Evolutionary conservation across 2,797 vertebrate species (phyloP).

Genomic region (Siniperca undulata): DNA sequence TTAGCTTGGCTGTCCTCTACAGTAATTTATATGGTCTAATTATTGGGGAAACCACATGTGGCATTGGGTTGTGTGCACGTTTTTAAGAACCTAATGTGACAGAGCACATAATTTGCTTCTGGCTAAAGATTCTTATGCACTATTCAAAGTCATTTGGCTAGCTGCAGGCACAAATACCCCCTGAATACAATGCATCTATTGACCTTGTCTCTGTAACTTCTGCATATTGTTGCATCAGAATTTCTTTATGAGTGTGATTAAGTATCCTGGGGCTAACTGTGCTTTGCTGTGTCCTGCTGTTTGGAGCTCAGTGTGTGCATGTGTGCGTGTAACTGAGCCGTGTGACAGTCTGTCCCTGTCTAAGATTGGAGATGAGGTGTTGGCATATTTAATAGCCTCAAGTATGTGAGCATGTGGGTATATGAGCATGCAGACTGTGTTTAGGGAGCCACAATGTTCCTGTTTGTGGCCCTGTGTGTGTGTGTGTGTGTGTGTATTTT

Average conservation of each 20-base stretch:
- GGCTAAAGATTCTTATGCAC: conserved; percentile 48
- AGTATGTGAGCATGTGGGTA: conserved; percentile 47
- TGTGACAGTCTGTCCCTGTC: conserved; percentile 61
- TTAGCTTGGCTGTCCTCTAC: conserved; percentile 38
- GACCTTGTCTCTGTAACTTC: conserved; percentile 70
- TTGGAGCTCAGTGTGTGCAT: conserved; percentile 49
- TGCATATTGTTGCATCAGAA: conserved; percentile 68
- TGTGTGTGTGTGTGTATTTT: conserved; percentile 1
- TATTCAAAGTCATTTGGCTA: conserved; percentile 54
- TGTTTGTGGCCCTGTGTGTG: conserved; percentile 7
- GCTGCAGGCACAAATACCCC: conserved; percentile 47
- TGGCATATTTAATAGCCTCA: conserved; percentile 64
- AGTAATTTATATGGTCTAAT: conserved; percentile 63
- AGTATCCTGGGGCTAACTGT: conserved; percentile 55
- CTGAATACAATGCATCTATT: conserved; percentile 51
- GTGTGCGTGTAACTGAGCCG: conserved; percentile 49
- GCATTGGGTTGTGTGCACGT: conserved; percentile 35
- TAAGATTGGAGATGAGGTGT: conserved; percentile 63
- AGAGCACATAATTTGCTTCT: conserved; percentile 57
- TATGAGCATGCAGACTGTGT: conserved; percentile 23
- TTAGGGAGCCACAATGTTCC: conserved; percentile 20
- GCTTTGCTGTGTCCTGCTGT: conserved; percentile 51
- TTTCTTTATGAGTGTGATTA: conserved; percentile 58
- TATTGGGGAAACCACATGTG: conserved; percentile 53
- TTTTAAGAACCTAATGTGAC: conserved; percentile 65